A percentile compares a stretch with the other conserved stretches of the same genome.
Evolutionary conservation across 2,888 invertebrate species (phyloP).

Genomic region (Pterostichus niger): DNA sequence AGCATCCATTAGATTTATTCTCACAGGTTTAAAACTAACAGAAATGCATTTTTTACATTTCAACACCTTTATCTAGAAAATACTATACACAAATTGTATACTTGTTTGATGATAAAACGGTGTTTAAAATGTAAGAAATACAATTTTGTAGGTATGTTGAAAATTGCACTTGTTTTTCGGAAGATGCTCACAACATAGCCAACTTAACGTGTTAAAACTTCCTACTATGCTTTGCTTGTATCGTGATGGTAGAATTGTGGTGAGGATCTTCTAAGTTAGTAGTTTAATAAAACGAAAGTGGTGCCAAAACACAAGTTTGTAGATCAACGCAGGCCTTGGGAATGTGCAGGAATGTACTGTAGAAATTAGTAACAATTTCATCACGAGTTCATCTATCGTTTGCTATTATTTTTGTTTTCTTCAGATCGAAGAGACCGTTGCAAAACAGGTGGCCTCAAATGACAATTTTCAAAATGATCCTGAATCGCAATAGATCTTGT

Average conservation of each 20-base stretch:
- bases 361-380: slow-evolving; percentile 49
- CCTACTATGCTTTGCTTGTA: background rate
- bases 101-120: background rate
- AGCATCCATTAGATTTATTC: slow-evolving; percentile 39
- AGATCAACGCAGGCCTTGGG: slow-evolving; percentile 55
- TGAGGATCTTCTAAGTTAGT: slow-evolving; percentile 17
- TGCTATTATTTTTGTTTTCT: slow-evolving; percentile 33
- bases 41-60: background rate
- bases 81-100: too few species aligned
- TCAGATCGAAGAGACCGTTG: slow-evolving; percentile 22
- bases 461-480: background rate
- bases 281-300: slow-evolving; percentile 22
- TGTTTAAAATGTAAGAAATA: background rate
- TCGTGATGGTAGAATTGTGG: slow-evolving; percentile 2
- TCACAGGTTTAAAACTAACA: slow-evolving; percentile 16
- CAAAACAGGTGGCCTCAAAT: slow-evolving; percentile 8
- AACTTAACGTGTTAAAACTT: background rate
- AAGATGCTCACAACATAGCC: slow-evolving; percentile 4
- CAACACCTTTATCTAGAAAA: background rate
- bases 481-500: slow-evolving; percentile 8
- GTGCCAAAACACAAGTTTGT: slow-evolving; percentile 53
- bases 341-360: slow-evolving; percentile 60
- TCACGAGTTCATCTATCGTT: slow-evolving; percentile 30
- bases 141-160: slow-evolving; percentile 20
- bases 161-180: slow-evolving; percentile 28